These are phyloP conservation scores for Erynnis tages DNA, from an alignment of 2,888 invertebrate species.

Conservation along the genomic window DNA sequence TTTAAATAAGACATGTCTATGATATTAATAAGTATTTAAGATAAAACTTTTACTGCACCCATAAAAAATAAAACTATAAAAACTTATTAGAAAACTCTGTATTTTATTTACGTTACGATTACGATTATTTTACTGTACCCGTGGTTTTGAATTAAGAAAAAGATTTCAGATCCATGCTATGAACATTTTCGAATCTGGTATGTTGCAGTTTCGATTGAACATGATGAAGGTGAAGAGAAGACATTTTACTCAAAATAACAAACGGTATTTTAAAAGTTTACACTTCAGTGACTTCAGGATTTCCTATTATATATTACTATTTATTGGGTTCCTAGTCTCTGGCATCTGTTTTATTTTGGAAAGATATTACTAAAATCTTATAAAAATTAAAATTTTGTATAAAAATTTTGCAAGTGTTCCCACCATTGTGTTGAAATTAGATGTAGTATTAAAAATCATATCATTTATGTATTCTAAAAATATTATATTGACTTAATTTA, in stretches of 20 bases:
- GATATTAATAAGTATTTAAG: too few relatives aligned
- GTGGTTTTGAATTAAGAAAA: slow-evolving; percentile 47
- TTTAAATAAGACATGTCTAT: too few relatives aligned
- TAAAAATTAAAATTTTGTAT: too few relatives aligned
- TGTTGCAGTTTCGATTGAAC: slow-evolving; percentile 3
- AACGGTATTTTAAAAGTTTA: slow-evolving; percentile 35
- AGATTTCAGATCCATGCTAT: slow-evolving; percentile 42
- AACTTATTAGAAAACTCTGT: too few relatives aligned
- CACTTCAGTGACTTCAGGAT: slow-evolving; percentile 42
- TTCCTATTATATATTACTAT: slow-evolving; percentile 43
- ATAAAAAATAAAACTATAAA: too few relatives aligned
- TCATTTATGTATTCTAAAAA: too few relatives aligned
- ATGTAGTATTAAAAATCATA: too few relatives aligned
- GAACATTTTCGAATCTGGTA: slow-evolving; percentile 50
- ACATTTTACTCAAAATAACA: slow-evolving; percentile 17
- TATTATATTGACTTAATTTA: too few relatives aligned
- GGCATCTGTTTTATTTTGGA: slow-evolving; percentile 44
- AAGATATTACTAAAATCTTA: slow-evolving; percentile 3
- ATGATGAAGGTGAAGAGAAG: slow-evolving; percentile 19
- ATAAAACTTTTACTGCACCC: too few relatives aligned
- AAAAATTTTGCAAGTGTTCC: too few relatives aligned
- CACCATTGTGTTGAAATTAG: too few relatives aligned
- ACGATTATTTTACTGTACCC: slow-evolving; percentile 43
- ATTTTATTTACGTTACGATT: too few relatives aligned
- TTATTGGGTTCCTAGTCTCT: slow-evolving; percentile 41